Evolutionary conservation across 2,888 invertebrate species (phyloP).

Genomic region (Macrosoma leucophasiata): DNA sequence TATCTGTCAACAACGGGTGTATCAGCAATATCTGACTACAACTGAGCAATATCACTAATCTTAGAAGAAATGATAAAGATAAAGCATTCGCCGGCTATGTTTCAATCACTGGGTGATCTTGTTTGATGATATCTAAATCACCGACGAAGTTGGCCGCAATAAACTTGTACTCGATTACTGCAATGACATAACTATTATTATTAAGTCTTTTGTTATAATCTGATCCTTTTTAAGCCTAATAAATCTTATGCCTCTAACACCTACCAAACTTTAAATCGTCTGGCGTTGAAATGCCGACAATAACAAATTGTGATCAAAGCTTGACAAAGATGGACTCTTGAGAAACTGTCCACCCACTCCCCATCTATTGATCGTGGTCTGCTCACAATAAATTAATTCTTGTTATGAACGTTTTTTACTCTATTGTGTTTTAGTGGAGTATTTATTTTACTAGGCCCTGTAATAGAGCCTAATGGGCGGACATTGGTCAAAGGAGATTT

Average conservation of each 20-base stretch:
- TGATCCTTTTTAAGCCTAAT: slow-evolving; percentile 18
- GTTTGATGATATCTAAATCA: too few relatives aligned
- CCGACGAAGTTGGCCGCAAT: too few relatives aligned
- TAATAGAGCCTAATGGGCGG: slow-evolving; percentile 60
- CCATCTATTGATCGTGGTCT: slow-evolving; percentile 65
- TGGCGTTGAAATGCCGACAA: slow-evolving; percentile 68
- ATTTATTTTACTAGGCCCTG: slow-evolving; percentile 59
- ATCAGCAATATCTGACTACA: too few relatives aligned
- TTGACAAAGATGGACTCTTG: slow-evolving; percentile 74
- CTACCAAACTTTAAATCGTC: slow-evolving; percentile 68
- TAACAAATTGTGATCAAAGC: slow-evolving; percentile 74
- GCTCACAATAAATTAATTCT: slow-evolving; percentile 71
- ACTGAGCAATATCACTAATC: too few relatives aligned
- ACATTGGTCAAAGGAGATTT: slow-evolving; percentile 64
- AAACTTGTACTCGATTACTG: too few relatives aligned
- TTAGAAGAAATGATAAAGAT: too few relatives aligned
- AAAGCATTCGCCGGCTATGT: slow-evolving; percentile 3
- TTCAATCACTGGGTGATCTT: too few relatives aligned
- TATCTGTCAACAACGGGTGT: too few relatives aligned
- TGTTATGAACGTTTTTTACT: slow-evolving; percentile 71
- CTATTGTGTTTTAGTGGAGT: slow-evolving; percentile 56
- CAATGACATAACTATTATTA: too few relatives aligned
- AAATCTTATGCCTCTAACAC: slow-evolving; percentile 37
- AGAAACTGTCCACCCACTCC: slow-evolving; percentile 74
- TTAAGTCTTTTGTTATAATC: slow-evolving; percentile 14